Evolutionary conservation across 2,113 vertebrate genomes (phyloP).

Genomic region (Pitta sordida): DNA sequence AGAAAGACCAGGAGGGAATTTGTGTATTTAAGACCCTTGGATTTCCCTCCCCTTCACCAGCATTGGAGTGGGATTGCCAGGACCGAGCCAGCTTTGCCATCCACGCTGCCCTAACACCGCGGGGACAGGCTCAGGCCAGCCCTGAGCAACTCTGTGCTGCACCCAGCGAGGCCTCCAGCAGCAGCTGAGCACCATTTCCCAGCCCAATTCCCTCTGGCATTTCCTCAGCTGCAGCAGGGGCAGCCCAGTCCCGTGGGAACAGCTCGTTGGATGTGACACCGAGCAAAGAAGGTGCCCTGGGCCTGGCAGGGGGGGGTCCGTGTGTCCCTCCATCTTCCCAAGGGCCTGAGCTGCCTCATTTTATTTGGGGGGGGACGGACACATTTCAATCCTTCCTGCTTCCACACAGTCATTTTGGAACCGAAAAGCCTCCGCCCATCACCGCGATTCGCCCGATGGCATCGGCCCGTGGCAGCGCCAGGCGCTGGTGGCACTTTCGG

Average conservation of each 20-base stretch:
- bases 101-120: accelerated
- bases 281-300: accelerated
- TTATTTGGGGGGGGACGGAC: accelerated
- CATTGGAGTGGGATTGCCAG: neutral
- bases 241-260: accelerated
- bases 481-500: neutral
- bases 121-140: neutral
- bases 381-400: neutral
- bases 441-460: accelerated
- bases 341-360: accelerated
- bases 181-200: neutral
- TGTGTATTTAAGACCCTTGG: neutral
- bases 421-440: neutral
- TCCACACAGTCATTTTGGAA: slow-evolving; percentile 31
- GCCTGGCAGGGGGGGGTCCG: accelerated
- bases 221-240: neutral
- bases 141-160: neutral
- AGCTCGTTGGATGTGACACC: accelerated
- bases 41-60: neutral
- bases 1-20: accelerated
- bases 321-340: neutral
- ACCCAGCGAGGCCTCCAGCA: neutral
- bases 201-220: accelerated
- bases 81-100: neutral
- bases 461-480: neutral